Evolutionary conservation across 2,797 vertebrate genomes (phyloP).

Genomic region (Limosa lapponica): DNA sequence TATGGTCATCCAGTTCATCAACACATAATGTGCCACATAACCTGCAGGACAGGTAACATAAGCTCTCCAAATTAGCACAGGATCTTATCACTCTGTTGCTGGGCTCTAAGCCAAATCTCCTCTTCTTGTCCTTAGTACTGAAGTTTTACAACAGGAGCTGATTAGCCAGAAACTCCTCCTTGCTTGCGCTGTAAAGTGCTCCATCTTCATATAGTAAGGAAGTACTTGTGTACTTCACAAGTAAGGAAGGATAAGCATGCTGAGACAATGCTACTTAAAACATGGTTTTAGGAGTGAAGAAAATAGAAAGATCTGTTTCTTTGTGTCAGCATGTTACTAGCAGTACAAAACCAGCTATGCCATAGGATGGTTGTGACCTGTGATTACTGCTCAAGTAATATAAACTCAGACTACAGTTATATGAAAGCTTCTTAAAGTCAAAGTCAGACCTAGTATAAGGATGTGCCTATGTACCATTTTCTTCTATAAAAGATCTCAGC

Average conservation of each 20-base stretch:
- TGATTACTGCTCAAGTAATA: background rate
- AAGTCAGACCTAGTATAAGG: background rate
- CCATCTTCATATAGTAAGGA: background rate
- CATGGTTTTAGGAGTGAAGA: background rate
- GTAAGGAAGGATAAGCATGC: background rate
- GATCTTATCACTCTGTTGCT: background rate
- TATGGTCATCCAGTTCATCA: background rate
- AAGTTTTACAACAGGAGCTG: background rate
- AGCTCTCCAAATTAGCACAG: background rate
- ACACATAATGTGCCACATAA: background rate
- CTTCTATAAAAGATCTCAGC: background rate
- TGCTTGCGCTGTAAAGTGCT: background rate
- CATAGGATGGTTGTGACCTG: background rate
- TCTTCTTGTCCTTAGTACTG: background rate
- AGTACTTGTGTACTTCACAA: too few relatives aligned
- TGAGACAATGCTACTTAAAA: background rate
- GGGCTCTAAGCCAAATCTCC: slow-evolving; percentile 7
- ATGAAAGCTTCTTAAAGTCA: background rate
- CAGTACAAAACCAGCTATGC: background rate
- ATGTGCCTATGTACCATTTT: background rate
- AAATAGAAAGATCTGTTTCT: background rate
- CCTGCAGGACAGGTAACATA: background rate
- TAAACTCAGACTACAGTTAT: background rate
- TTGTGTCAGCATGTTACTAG: background rate
- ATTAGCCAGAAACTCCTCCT: background rate